phyloP scores from a whole-genome alignment of 2,888 invertebrate species.

The Ferdinandea cuprea region DNA sequence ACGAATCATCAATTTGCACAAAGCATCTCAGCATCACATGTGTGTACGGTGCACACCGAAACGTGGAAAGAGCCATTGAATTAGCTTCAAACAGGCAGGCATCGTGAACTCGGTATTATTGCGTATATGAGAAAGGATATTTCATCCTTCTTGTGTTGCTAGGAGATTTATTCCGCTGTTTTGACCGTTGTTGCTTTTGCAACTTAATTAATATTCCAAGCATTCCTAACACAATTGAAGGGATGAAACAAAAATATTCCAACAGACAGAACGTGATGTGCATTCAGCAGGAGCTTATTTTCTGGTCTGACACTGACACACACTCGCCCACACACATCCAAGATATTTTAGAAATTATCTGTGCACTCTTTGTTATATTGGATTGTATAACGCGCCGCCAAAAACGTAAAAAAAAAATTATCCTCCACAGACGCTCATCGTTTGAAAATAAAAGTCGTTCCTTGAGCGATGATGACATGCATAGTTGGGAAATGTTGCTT shows the following conservation, averaged over 20 bases:
- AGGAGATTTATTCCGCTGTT: constrained; percentile 41
- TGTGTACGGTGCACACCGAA: constrained; percentile 7
- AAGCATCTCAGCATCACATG: constrained; percentile 19
- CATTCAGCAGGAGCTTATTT: constrained; percentile 38
- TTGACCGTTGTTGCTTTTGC: constrained; percentile 54
- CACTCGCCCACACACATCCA: constrained; percentile 3
- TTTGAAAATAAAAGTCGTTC: constrained; percentile 39
- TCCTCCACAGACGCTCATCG: constrained; percentile 29
- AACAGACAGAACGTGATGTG: constrained; percentile 69
- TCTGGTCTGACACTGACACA: constrained; percentile 12
- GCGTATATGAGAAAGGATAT: constrained; percentile 51
- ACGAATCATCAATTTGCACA: constrained; percentile 55
- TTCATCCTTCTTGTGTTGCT: constrained; percentile 23
- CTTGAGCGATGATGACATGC: constrained; percentile 10
- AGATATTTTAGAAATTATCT: constrained; percentile 18
- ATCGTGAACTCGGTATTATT: constrained; percentile 59
- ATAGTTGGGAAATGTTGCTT: constrained; percentile 25
- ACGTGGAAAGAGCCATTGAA: constrained; percentile 26
- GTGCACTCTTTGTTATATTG: constrained; percentile 38
- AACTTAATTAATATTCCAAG: constrained; percentile 75
- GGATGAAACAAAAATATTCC: constrained; percentile 73
- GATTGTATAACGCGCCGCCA: constrained; percentile 17
- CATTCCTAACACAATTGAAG: constrained; percentile 68
- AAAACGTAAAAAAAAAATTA: constrained; percentile 4
- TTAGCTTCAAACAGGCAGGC: constrained; percentile 12